phyloP scores from a whole-genome alignment of 2,797 vertebrate species.

The Hippocampus kuda region DNA sequence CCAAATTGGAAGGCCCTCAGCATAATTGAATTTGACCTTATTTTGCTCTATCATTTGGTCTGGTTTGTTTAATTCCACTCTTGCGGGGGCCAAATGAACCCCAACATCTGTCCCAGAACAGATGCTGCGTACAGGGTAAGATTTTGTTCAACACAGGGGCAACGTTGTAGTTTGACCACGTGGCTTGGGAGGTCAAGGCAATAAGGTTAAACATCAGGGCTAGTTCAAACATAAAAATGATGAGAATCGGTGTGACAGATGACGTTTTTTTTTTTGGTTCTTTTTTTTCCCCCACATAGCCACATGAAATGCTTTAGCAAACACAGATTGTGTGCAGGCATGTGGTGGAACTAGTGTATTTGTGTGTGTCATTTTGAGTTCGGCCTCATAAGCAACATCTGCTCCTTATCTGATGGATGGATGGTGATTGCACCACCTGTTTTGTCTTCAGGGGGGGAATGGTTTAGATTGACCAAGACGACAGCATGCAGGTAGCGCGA shows the following conservation, averaged over 20 bases:
- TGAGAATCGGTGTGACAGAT: background rate
- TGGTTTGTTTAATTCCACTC: constrained; percentile 38
- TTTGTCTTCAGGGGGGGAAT: constrained; percentile 55
- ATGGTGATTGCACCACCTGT: constrained; percentile 55
- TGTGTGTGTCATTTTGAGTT: constrained; percentile 23
- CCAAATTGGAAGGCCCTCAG: constrained; percentile 17
- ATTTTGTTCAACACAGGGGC: constrained; percentile 20
- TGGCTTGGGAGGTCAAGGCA: constrained; percentile 30
- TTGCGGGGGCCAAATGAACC: constrained; percentile 31
- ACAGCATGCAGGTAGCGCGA: constrained; percentile 50
- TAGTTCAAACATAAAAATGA: constrained; percentile 40
- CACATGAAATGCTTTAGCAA: constrained; percentile 34
- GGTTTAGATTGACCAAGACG: constrained; percentile 54
- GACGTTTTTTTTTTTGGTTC: background rate
- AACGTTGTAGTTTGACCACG: constrained; percentile 32
- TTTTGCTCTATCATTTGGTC: constrained; percentile 30
- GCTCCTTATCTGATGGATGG: constrained; percentile 58
- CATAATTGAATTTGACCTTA: constrained; percentile 30
- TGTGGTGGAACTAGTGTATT: constrained; percentile 14
- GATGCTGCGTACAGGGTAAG: background rate
- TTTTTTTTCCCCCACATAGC: no score
- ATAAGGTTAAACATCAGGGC: constrained; percentile 35
- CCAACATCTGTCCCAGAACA: constrained; percentile 36
- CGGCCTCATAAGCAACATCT: constrained; percentile 39
- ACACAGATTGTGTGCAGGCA: background rate